These are phyloP conservation scores for Actenoides lindsayi DNA, from an alignment of 2,113 vertebrate species.

Conservation along the genomic window DNA sequence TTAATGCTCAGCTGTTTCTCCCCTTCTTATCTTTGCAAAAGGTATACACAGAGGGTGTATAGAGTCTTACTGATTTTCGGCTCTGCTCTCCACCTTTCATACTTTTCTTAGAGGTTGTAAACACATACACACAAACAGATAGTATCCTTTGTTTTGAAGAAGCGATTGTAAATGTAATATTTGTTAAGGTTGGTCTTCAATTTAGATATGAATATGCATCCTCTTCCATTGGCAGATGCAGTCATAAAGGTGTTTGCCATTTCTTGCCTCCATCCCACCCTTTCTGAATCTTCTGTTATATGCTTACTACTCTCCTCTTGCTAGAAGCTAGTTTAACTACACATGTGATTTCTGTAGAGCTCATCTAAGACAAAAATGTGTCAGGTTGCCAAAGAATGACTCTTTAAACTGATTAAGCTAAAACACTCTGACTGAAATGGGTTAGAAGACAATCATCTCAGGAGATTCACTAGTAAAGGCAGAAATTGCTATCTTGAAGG, in stretches of 20 bases:
- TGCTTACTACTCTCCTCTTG: neutral
- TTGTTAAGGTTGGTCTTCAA: neutral
- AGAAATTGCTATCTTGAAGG: neutral
- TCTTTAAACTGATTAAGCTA: slow-evolving; percentile 26
- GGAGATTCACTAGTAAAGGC: neutral
- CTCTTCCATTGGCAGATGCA: neutral
- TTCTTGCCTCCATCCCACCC: neutral
- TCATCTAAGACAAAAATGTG: neutral
- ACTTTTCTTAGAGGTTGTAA: neutral
- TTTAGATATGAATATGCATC: neutral
- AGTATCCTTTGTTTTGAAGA: neutral
- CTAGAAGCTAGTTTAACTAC: slow-evolving; percentile 3
- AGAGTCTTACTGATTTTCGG: neutral
- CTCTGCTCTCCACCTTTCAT: neutral
- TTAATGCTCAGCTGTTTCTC: neutral
- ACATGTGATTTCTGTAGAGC: neutral
- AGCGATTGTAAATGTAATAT: neutral
- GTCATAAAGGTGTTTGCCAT: neutral
- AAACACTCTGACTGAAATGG: slow-evolving; percentile 40
- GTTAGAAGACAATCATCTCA: slow-evolving; percentile 17
- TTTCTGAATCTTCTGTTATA: neutral
- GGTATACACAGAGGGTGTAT: neutral
- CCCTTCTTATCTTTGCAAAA: neutral
- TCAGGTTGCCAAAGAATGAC: neutral
- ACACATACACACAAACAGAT: rapidly evolving